These are phyloP conservation scores for Himalopsyche tibetana DNA, from an alignment of 2,888 invertebrate genomes.

Conservation along the genomic window DNA sequence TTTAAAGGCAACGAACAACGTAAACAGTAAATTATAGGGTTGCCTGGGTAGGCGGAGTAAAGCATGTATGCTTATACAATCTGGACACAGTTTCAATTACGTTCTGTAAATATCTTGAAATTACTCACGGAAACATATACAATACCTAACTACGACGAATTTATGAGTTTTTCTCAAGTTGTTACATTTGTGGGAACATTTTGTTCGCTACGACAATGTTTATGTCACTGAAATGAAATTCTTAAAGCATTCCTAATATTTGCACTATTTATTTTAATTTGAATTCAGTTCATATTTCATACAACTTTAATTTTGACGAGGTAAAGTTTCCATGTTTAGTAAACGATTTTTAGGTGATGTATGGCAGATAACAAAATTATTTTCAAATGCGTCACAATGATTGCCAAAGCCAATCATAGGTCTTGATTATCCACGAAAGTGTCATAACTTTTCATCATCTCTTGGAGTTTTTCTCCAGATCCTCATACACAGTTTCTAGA, in stretches of 20 bases:
- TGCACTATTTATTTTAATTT: not conserved
- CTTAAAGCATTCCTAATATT: not conserved
- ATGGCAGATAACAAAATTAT: no score
- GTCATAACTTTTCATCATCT: no score
- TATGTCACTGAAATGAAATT: not conserved
- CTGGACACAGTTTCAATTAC: constrained; percentile 57
- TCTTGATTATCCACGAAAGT: no score
- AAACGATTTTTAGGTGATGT: no score
- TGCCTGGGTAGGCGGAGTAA: not conserved
- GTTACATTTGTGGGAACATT: not conserved
- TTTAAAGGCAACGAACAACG: not conserved
- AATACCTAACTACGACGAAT: constrained; percentile 29
- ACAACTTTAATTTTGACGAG: no score
- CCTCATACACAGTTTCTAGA: no score
- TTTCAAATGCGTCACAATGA: no score
- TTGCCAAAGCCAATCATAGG: no score
- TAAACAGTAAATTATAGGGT: not conserved
- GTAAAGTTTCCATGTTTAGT: no score
- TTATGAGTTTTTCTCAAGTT: not conserved
- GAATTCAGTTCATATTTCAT: no score
- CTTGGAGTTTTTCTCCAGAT: no score
- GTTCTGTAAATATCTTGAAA: constrained; percentile 57
- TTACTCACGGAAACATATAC: constrained; percentile 57
- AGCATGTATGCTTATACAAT: constrained; percentile 16
- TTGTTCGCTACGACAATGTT: not conserved